Base-by-base conservation (phyloP, 1,140 invertebrate genomes). In the Drosophila lowei region DNA sequence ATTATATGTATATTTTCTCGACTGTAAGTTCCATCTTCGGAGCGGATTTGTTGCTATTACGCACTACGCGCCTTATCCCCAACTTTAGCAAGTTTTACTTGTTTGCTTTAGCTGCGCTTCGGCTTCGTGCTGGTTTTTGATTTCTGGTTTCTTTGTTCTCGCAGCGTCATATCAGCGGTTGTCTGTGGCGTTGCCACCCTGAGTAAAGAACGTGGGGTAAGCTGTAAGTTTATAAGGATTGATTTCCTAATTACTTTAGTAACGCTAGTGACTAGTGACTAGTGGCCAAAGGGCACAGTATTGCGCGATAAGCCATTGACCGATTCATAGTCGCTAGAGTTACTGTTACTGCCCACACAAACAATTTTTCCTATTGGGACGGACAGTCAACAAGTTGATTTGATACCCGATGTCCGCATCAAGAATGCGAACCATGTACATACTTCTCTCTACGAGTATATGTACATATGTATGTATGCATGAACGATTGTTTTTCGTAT, bases 131-230 rank as follows among this genome's bases (percentile, higher is more conserved):
- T 66, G 47, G 34, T 81, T 85, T 84, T 62, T 63, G 72, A 72
- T 88, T 86, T 86, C 70, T 63, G 72, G 73, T 88, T 86, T 86
- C 83, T 86, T 86, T 86, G 83, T 86, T 86, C 83, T 86, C 60
- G 7, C 38, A 60, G 58, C 50, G 43, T 66, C 61, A 49, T 47
- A 38, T 30, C 28, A 54, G 52, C n/a, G 47, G 42, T 34, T 38
- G 34, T 38, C 11, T 38, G 34, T 6, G 58, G 72, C 21, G 72
- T 76, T 81, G 78, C 71, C 79, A 78, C 54, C 77, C 63, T 54
- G 48, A 48, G 23, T 23, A 43, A 56, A 52, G 28, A 34, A 53
- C 50, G 41, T 25, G 6, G 52, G 52, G 63, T 76, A 50, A 73
- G 15, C 64, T 30, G 23, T 13, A n/a, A 52, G 5, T 16, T 34